Conservation (phyloP, 2,113 vertebrate genomes). For the Gallinago media region DNA sequence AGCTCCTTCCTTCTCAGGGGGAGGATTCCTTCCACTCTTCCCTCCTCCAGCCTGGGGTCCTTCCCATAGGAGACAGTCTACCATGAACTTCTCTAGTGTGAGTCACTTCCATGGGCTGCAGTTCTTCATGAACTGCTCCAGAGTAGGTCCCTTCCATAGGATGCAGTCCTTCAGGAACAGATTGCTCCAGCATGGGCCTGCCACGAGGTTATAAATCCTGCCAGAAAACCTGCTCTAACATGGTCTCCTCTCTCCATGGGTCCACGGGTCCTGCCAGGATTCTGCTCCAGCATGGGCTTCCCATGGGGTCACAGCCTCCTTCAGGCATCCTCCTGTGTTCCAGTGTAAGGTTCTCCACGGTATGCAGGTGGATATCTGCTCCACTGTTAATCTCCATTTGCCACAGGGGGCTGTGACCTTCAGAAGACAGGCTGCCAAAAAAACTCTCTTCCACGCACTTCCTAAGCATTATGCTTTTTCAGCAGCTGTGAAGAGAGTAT, state of each 20-base stretch:
- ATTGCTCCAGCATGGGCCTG: not conserved
- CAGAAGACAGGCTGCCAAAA: not conserved
- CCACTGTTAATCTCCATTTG: not conserved
- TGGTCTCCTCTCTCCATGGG: not conserved
- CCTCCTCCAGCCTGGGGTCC: not conserved
- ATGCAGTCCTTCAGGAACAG: not conserved
- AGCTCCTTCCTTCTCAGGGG: not conserved
- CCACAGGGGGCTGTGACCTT: accelerated
- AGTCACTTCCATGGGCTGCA: not conserved
- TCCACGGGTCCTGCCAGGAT: not conserved
- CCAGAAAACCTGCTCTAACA: not conserved
- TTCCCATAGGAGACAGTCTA: not conserved
- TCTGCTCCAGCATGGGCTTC: not conserved
- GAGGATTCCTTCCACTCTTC: not conserved
- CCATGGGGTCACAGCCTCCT: not conserved
- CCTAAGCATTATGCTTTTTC: not conserved
- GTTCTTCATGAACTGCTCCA: not conserved
- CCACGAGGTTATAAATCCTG: not conserved
- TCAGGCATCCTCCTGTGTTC: not conserved
- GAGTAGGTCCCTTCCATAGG: not conserved
- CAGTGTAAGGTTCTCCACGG: not conserved
- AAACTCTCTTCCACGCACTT: not conserved
- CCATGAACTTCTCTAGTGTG: not conserved
- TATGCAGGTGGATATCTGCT: not conserved
- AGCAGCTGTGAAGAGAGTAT: not conserved